Base-by-base conservation (phyloP, 1,140 invertebrate species). In the Pachypsylla venusta region DNA sequence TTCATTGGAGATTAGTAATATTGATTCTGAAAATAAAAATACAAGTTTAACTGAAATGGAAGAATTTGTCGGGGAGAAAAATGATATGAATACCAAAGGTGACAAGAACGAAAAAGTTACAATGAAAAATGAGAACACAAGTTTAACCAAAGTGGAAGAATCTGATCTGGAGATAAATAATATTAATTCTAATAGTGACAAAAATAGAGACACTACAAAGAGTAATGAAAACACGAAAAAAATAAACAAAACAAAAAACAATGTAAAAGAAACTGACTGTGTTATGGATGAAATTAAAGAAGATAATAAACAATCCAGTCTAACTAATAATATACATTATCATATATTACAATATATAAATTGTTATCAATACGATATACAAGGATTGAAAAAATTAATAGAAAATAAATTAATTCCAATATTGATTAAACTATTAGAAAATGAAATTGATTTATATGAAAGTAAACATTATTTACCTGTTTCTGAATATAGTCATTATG, bases 361-460 rank as follows among this genome's bases (percentile, higher is more conserved):
- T n/a, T n/a, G n/a, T 19, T 48, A 48, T 22, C 42, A 48, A 48
- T 48, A 48, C 22, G 42, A 48, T 22, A 48, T 48, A 7, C 42
- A n/a, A 4, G 22, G 16, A 19, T 22, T 48, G 3, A 48, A 19
- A 22, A 48, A 48, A 22, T 4, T n/a, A n/a, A n/a, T 48, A 3
- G 5, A 4, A 4, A 4, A 4, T 3, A n/a, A 48, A 22, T n/a
- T n/a, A n/a, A 48, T 48, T 19, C 42, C 42, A 4, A 48, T 48
- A 19, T 22, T 48, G 3, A 48, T 48, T n/a, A 48, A 48, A 22
- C 5, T n/a, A n/a, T 22, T 48, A 3, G 5, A 4, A 4, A 4
- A 4, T 3, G n/a, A 48, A 22, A 48, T 48, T 19, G 42, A 48
- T 4, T 19, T 19, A 22, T 48, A 5, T 22, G 42, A 48, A 22